Percentiles rank a stretch among this genome's conserved stretches.
These are phyloP conservation scores for Acanthosepion lycidas DNA, from an alignment of 2,888 invertebrate species.

Conservation along the genomic window DNA sequence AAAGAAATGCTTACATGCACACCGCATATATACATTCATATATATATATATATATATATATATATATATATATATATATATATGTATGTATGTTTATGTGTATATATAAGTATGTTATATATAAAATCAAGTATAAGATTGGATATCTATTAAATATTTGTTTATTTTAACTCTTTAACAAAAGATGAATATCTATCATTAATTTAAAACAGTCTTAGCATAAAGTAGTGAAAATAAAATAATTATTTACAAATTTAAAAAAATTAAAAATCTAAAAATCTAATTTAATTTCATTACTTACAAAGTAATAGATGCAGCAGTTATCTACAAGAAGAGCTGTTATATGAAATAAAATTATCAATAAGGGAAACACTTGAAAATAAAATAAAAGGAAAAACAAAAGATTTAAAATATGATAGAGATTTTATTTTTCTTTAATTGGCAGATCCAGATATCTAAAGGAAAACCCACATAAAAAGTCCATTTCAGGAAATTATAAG, in stretches of 20 bases:
- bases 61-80: slow-evolving; percentile 39
- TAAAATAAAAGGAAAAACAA: neutral
- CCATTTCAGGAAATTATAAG: neutral
- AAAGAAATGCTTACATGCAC: neutral
- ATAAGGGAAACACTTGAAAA: neutral
- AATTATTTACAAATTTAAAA: neutral
- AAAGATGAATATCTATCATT: neutral
- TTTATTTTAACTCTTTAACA: neutral
- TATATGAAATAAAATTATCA: neutral
- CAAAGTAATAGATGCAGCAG: neutral
- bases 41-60: slow-evolving; percentile 36
- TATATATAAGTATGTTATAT: neutral
- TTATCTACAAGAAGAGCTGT: neutral
- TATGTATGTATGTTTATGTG: neutral
- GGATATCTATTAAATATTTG: neutral
- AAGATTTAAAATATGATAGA: neutral
- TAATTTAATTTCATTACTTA: neutral
- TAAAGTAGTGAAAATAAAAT: neutral
- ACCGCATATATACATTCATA: neutral
- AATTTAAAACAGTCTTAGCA: neutral
- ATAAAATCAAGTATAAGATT: neutral
- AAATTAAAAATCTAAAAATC: neutral
- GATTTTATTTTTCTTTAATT: neutral
- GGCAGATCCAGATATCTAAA: neutral
- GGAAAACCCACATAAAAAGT: neutral